These are phyloP conservation scores for Tapera naevia DNA, from an alignment of 2,797 vertebrate genomes.

Conservation along the genomic window DNA sequence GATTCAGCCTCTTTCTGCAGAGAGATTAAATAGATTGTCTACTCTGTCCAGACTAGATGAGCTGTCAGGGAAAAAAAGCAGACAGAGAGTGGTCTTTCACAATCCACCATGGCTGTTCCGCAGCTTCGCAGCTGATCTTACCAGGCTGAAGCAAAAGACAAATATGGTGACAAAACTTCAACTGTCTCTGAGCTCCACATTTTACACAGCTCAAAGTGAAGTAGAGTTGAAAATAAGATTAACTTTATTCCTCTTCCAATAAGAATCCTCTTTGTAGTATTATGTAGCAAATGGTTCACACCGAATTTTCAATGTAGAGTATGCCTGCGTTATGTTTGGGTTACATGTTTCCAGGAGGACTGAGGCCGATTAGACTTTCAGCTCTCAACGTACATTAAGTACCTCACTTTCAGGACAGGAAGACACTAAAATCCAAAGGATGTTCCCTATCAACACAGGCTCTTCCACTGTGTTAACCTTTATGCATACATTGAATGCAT, in stretches of 20 bases:
- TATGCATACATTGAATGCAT: neutral
- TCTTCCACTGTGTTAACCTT: neutral
- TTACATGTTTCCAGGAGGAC: neutral
- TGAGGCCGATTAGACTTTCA: neutral
- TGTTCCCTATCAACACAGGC: neutral
- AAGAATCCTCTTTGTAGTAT: neutral
- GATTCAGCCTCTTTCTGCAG: neutral
- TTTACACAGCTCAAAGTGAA: neutral
- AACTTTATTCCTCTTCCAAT: neutral
- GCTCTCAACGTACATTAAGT: neutral
- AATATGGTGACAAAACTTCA: neutral
- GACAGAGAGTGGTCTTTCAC: neutral
- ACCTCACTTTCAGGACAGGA: neutral
- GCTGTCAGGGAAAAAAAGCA: neutral
- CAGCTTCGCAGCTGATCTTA: neutral
- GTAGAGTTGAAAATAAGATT: neutral
- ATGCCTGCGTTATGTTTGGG: rapidly evolving
- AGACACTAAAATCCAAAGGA: neutral
- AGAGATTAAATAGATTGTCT: neutral
- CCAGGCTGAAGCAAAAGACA: neutral
- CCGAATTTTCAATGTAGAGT: neutral
- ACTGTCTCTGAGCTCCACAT: neutral
- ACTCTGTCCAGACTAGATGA: neutral
- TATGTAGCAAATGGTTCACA: neutral
- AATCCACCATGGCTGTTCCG: rapidly evolving